Conservation (phyloP, 1,140 invertebrate genomes). For the Nomia melanderi region DNA sequence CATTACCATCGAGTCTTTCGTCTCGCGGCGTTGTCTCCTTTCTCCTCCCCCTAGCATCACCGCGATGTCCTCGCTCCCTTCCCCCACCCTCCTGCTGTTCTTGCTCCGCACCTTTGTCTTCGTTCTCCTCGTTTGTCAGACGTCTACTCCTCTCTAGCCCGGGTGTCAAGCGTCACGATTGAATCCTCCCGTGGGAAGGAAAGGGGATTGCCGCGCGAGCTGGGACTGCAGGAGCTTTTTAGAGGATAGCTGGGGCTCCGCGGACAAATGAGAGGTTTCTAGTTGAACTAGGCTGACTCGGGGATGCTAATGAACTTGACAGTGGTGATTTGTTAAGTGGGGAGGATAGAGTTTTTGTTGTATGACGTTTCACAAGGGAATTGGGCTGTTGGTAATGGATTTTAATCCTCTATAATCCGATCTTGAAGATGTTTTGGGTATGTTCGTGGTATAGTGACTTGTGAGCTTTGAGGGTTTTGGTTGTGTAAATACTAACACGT, state of each 20-base stretch:
- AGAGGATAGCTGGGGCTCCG: no score
- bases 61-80: not conserved
- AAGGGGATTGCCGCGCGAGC: no score
- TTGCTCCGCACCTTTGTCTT: conserved; percentile 29
- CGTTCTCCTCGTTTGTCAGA: conserved; percentile 5
- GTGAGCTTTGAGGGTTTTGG: no score
- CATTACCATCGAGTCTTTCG: conserved; percentile 24
- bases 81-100: no score
- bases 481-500: no score
- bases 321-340: not conserved
- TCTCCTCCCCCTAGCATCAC: not conserved
- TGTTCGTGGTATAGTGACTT: not conserved
- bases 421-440: no score
- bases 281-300: not conserved
- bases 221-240: no score
- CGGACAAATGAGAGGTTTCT: not conserved
- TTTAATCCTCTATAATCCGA: conserved; percentile 16
- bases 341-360: no score
- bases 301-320: not conserved
- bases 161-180: conserved; percentile 23
- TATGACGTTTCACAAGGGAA: not conserved
- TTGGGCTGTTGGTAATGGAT: not conserved
- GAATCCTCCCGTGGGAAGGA: conserved; percentile 6
- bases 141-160: not conserved
- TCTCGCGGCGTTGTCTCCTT: not conserved